Conservation (phyloP, 2,113 vertebrate genomes). For the Cyphomyrus discorhynchus region DNA sequence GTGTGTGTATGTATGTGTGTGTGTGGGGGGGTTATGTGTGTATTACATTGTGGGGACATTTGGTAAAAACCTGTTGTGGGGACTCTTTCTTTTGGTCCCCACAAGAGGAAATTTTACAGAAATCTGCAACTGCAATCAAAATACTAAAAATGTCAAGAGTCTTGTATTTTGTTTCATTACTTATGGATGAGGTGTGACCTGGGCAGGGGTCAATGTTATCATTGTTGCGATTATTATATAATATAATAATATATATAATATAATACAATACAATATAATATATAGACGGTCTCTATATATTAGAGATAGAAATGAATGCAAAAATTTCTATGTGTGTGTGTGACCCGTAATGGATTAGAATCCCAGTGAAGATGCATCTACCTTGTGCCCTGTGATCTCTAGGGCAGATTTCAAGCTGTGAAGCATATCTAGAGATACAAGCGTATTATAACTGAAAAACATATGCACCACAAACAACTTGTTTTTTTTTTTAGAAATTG, state of each 20-base stretch:
- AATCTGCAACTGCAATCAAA: too few relatives aligned
- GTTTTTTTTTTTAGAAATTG: neutral
- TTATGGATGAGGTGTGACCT: too few relatives aligned
- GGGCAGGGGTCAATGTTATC: too few relatives aligned
- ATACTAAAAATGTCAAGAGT: too few relatives aligned
- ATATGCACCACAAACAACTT: neutral
- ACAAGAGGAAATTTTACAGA: too few relatives aligned
- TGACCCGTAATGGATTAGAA: neutral
- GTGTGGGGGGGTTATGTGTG: neutral
- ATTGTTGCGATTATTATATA: too few relatives aligned
- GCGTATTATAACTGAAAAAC: neutral
- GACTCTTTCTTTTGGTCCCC: too few relatives aligned
- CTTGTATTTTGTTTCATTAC: too few relatives aligned
- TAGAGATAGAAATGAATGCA: neutral
- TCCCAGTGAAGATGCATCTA: neutral
- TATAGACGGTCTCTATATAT: neutral
- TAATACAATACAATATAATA: too few relatives aligned
- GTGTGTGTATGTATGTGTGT: neutral
- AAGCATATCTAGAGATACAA: neutral
- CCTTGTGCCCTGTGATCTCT: neutral
- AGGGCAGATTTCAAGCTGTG: neutral
- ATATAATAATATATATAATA: too few relatives aligned
- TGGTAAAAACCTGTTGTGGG: too few relatives aligned
- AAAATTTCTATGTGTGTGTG: neutral
- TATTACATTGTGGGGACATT: too few relatives aligned